Evolutionary conservation across 2,797 vertebrate genomes (phyloP).

Genomic region (Adrianichthys oophorus): DNA sequence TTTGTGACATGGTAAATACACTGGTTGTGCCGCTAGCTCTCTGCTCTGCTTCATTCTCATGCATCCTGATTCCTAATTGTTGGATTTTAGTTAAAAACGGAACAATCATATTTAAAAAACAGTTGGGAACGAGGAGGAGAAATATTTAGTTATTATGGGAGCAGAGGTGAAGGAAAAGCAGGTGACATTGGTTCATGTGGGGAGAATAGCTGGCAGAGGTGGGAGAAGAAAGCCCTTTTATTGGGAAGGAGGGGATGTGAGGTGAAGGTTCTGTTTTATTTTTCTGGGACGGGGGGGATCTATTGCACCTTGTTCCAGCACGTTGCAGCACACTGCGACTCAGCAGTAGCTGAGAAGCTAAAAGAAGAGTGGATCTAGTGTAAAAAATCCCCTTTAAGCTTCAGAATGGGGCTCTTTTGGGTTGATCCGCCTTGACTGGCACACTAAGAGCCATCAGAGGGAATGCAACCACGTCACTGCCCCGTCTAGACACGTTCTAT

Average conservation of each 20-base stretch:
- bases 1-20: too few relatives aligned
- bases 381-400: conserved; percentile 18
- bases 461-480: too few relatives aligned
- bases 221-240: conserved; percentile 4
- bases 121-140: background rate
- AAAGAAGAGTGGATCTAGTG: conserved; percentile 20
- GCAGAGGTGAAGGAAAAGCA: conserved; percentile 1
- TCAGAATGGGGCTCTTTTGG: conserved; percentile 20
- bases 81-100: too few relatives aligned
- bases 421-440: conserved; percentile 15
- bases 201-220: conserved; percentile 7
- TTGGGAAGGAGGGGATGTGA: conserved; percentile 16
- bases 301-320: conserved; percentile 48
- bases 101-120: too few relatives aligned
- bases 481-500: too few relatives aligned
- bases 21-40: too few relatives aligned
- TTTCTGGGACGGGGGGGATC: conserved; percentile 33
- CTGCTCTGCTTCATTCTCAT: too few relatives aligned
- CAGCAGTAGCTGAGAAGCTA: background rate
- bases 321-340: conserved; percentile 37
- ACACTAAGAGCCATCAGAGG: conserved; percentile 9
- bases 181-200: conserved; percentile 7
- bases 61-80: too few relatives aligned
- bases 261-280: conserved; percentile 55
- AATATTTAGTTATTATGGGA: conserved; percentile 9